Evolutionary conservation across 2,888 invertebrate genomes (phyloP).

Genomic region (Cephonodes hylas): DNA sequence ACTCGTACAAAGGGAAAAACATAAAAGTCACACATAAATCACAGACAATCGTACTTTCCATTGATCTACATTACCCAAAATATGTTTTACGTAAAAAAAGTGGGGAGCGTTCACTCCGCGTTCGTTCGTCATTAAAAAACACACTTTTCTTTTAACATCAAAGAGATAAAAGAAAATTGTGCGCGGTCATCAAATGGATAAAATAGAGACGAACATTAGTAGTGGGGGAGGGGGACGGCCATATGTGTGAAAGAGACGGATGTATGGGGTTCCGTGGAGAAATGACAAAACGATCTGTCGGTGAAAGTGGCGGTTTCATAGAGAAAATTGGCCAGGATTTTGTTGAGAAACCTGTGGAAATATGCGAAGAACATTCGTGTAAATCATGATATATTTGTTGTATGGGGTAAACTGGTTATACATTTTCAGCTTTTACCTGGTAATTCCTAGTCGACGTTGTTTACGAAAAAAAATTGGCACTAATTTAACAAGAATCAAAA

Average conservation of each 20-base stretch:
- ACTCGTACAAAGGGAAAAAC: no score
- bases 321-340: background rate
- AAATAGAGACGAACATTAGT: slow-evolving; percentile 19
- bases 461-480: no score
- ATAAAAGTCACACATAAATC: background rate
- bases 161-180: slow-evolving; percentile 43
- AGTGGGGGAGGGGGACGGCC: background rate
- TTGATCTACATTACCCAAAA: background rate
- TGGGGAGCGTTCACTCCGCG: background rate
- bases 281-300: background rate
- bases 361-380: no score
- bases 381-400: no score
- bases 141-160: slow-evolving; percentile 43
- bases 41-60: background rate
- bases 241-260: background rate
- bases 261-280: background rate
- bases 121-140: slow-evolving; percentile 4
- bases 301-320: background rate
- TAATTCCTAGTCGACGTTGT: no score
- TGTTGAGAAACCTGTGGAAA: no score
- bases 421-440: no score
- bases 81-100: background rate
- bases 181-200: slow-evolving; percentile 44
- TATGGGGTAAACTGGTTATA: no score
- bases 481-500: no score